Evolutionary conservation across 2,888 invertebrate species (phyloP), one percentile per base, ranked within the genome.

Genomic region (Celastrina argiolus): DNA sequence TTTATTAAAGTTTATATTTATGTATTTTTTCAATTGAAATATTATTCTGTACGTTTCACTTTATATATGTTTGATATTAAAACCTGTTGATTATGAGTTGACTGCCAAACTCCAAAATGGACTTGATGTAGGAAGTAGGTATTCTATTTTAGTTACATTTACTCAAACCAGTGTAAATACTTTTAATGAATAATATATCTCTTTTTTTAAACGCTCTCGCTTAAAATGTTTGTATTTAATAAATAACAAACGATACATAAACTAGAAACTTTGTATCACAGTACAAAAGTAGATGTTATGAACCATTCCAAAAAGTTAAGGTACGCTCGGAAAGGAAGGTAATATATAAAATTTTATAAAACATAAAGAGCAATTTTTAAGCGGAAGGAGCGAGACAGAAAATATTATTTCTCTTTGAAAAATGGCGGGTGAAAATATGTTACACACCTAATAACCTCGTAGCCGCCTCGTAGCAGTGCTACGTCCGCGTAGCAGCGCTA

Each of bases 341-440:
- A 51, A 51, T 22, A 51, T 51, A 51, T 51, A 51, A 51, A 12
- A 51, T 26, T 51, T 51, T 51, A 51, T 51, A 51, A 8, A 51
- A 51, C 51, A 51, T 51, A 51, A 51, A 51, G 51, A 22, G 22
- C 51, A 51, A 51, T 51, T 51, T 42, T 51, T 51, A 26, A 22
- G 22, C 12, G 14, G 22, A 22, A 26, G 14, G 51, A 51, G 16
- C 51, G 51, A 26, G 51, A 51, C 51, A 51, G 51, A 51, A 51
- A 51, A 51, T 51, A 51, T 51, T 51, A 51, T 51, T 51, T 51
- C 51, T 22, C 51, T 26, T 26, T 51, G 51, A 22, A 51, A 51
- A 51, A 51, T 51, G 51, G 22, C 51, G 22, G 26, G 51, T 5
- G 45, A 51, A 51, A 51, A 51, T 51, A 51, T 51, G 51, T 51